These are phyloP conservation scores for Diaperis boleti DNA, from an alignment of 2,888 invertebrate genomes.

Conservation along the genomic window DNA sequence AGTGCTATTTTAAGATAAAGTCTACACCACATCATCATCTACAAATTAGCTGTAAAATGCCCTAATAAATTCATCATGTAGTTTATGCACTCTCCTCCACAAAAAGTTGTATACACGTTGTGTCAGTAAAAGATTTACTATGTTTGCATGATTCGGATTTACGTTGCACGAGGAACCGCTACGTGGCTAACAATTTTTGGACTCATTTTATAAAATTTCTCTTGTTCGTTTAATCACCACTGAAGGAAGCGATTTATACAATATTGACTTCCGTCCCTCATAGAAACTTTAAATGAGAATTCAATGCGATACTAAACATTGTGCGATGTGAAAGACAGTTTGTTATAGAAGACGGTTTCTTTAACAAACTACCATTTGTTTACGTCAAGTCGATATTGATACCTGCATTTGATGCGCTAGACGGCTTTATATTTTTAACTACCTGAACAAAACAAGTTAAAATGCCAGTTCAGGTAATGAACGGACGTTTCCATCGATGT, in stretches of 20 bases:
- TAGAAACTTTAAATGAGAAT: no score
- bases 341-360: not conserved
- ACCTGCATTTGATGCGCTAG: not conserved
- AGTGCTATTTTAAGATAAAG: no score
- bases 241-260: no score
- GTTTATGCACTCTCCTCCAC: not conserved
- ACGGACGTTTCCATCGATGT: no score
- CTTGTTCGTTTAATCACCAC: no score
- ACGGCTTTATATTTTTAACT: no score
- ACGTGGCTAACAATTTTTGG: not conserved
- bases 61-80: not conserved
- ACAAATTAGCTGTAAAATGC: no score
- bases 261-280: not conserved
- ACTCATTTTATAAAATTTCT: no score
- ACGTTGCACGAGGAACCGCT: not conserved
- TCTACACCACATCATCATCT: no score
- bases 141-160: slow-evolving; percentile 5
- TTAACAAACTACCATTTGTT: not conserved
- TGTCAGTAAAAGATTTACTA: slow-evolving; percentile 15
- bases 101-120: slow-evolving; percentile 1
- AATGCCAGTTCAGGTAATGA: no score
- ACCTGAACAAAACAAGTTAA: no score
- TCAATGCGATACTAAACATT: not conserved
- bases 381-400: not conserved
- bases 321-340: not conserved